These are phyloP conservation scores for Podocnemis expansa DNA, from an alignment of 2,113 vertebrate species.

Conservation along the genomic window DNA sequence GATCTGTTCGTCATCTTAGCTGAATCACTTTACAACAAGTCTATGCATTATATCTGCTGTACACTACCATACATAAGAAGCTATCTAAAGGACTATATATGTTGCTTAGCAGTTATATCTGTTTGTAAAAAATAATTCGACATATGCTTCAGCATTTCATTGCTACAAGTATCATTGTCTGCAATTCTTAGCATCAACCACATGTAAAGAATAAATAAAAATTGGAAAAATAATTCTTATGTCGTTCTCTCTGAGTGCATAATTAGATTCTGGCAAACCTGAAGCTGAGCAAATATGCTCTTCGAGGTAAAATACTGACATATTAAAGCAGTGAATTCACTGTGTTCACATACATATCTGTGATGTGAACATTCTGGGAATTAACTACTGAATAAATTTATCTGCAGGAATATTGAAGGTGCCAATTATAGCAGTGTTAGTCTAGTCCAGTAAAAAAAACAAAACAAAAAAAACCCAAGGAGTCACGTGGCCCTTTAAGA, in stretches of 20 bases:
- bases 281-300: background rate
- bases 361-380: background rate
- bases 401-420: accelerated
- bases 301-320: background rate
- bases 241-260: background rate
- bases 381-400: background rate
- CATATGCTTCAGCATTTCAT: background rate
- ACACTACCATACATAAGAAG: background rate
- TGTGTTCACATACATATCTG: background rate
- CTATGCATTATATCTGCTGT: background rate
- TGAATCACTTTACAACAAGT: background rate
- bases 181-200: background rate
- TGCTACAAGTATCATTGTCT: background rate
- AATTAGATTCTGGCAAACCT: background rate
- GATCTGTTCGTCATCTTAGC: background rate
- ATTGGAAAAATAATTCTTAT: background rate
- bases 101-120: background rate
- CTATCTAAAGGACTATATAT: background rate
- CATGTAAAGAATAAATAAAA: background rate
- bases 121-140: background rate
- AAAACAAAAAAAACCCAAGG: no score
- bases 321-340: background rate
- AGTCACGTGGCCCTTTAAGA: no score
- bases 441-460: no score
- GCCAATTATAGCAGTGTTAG: no score